Evolutionary conservation across 1,140 invertebrate genomes (phyloP).

Genomic region (Lepidurus couesii): DNA sequence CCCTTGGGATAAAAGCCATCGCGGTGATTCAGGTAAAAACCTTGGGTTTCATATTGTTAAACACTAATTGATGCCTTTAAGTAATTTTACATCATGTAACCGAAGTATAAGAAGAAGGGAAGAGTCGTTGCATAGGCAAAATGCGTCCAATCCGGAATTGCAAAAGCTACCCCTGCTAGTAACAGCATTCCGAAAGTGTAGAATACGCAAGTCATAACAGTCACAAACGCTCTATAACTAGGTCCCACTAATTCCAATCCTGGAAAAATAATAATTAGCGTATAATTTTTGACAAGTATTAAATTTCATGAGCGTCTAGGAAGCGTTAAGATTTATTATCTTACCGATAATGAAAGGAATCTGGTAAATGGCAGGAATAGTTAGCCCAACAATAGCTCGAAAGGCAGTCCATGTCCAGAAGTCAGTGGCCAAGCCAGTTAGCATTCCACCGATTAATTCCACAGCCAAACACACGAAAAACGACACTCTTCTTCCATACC

Average conservation of each 20-base stretch:
- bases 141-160: conserved; percentile 72
- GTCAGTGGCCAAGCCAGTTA: conserved; percentile 64
- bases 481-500: conserved; percentile 69
- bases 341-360: conserved; percentile 91
- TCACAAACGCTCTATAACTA: conserved; percentile 82
- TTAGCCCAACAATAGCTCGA: conserved; percentile 71
- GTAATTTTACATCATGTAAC: conserved; percentile 50
- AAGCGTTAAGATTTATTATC: conserved; percentile 38
- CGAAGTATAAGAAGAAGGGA: conserved; percentile 75
- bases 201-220: conserved; percentile 81
- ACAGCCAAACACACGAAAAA: conserved; percentile 75
- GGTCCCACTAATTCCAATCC: conserved; percentile 82
- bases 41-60: conserved; percentile 45
- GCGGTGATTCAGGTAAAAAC: conserved; percentile 74
- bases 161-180: conserved; percentile 70
- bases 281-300: conserved; percentile 30
- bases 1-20: conserved; percentile 75
- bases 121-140: conserved; percentile 70
- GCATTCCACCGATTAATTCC: conserved; percentile 65
- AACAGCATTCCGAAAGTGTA: conserved; percentile 79
- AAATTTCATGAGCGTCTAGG: conserved; percentile 7
- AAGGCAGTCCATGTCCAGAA: conserved; percentile 76
- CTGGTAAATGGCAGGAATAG: conserved; percentile 88
- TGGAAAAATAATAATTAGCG: conserved; percentile 47
- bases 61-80: conserved; percentile 18